A percentile compares a stretch with the other conserved stretches of the same genome.
Evolutionary conservation across 2,888 invertebrate species (phyloP).

Genomic region (Thera britannica): DNA sequence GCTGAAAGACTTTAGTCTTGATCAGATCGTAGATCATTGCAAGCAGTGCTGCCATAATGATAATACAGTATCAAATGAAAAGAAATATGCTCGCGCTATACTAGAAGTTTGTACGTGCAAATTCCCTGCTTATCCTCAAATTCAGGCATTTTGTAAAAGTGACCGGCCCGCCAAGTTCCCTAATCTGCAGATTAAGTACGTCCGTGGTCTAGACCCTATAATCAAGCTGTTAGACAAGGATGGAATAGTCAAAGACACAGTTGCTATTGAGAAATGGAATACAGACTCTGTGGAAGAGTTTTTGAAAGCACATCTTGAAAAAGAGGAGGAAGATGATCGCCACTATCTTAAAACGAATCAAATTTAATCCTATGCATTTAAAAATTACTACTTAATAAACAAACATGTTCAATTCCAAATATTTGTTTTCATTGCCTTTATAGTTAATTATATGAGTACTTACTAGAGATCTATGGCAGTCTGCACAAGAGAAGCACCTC

Average conservation of each 20-base stretch:
- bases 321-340: slow-evolving; percentile 81
- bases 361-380: slow-evolving; percentile 61
- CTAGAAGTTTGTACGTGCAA: slow-evolving; percentile 99
- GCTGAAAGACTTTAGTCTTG: slow-evolving; percentile 90
- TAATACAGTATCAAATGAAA: slow-evolving; percentile 86
- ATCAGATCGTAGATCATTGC: slow-evolving; percentile 88
- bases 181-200: slow-evolving; percentile 96
- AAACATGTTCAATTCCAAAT: not conserved
- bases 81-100: slow-evolving; percentile 95
- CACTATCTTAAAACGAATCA: slow-evolving; percentile 86
- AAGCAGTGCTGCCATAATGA: slow-evolving; percentile 93
- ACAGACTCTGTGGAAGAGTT: slow-evolving; percentile 99
- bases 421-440: slow-evolving; percentile 5
- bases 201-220: slow-evolving; percentile 96
- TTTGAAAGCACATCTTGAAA: slow-evolving; percentile 93
- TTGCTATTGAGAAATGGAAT: slow-evolving; percentile 99
- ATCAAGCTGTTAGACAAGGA: slow-evolving; percentile 95
- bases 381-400: slow-evolving; percentile 1
- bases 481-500: slow-evolving; percentile 96
- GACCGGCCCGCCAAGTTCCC: slow-evolving; percentile 95
- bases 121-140: slow-evolving; percentile 98
- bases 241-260: slow-evolving; percentile 92
- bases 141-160: slow-evolving; percentile 98
- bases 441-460: slow-evolving; percentile 48
- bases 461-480: slow-evolving; percentile 92